Evolutionary conservation across 2,113 vertebrate species (phyloP).

Genomic region (Mormoops blainvillei): DNA sequence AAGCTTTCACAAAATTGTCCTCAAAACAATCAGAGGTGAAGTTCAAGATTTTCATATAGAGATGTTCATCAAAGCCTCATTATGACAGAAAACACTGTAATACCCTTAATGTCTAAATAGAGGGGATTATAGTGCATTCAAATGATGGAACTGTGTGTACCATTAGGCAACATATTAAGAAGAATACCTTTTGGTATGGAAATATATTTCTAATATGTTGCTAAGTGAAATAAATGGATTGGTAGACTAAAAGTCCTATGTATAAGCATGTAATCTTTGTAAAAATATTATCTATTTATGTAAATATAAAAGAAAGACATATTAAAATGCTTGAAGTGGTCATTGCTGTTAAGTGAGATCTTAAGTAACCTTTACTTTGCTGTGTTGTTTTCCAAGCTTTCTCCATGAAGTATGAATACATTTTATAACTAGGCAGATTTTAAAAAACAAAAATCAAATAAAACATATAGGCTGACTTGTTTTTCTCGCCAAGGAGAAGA

Average conservation of each 20-base stretch:
- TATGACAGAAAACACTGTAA: background rate
- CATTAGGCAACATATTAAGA: background rate
- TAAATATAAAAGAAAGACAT: background rate
- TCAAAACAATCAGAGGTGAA: background rate
- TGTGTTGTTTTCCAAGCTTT: background rate
- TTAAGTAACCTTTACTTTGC: background rate
- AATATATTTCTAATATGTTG: background rate
- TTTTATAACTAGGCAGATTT: slow-evolving; percentile 29
- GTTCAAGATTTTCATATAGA: background rate
- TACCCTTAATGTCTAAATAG: background rate
- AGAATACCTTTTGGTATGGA: background rate
- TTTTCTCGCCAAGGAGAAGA: slow-evolving; percentile 27
- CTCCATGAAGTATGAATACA: background rate
- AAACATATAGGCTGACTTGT: background rate
- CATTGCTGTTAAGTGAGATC: background rate
- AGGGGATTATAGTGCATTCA: background rate
- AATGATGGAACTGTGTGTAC: background rate
- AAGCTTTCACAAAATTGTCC: background rate
- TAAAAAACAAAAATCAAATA: slow-evolving; percentile 30
- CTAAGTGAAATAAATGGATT: background rate
- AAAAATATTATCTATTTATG: background rate
- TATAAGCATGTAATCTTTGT: background rate
- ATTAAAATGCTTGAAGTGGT: background rate
- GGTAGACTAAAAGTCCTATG: background rate
- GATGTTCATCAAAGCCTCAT: background rate